Evolutionary conservation across 2,888 invertebrate species (phyloP).

Genomic region (Opisthograptis luteolata): DNA sequence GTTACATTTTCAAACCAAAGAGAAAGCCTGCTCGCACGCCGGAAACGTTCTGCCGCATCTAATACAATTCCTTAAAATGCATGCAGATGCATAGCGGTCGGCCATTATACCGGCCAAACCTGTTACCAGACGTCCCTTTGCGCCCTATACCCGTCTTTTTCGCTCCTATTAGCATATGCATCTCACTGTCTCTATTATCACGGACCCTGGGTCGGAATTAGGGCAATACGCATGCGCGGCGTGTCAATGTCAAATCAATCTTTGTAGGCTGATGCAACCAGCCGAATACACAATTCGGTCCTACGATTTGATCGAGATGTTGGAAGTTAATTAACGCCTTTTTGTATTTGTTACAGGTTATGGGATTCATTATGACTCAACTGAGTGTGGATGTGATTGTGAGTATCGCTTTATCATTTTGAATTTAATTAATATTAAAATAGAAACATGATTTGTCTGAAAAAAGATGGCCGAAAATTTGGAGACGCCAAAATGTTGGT

Average conservation of each 20-base stretch:
- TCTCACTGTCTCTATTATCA: slow-evolving; percentile 52
- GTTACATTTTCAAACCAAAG: slow-evolving; percentile 25
- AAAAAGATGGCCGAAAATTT: too few relatives aligned
- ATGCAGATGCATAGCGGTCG: slow-evolving; percentile 74
- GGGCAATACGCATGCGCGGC: slow-evolving; percentile 81
- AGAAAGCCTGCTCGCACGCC: slow-evolving; percentile 44
- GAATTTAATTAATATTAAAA: too few relatives aligned
- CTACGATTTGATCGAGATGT: slow-evolving; percentile 41
- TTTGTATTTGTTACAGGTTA: slow-evolving; percentile 54
- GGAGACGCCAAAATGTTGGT: too few relatives aligned
- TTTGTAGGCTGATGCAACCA: slow-evolving; percentile 79
- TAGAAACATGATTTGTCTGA: too few relatives aligned
- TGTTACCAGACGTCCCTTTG: slow-evolving; percentile 50
- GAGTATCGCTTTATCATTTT: slow-evolving; percentile 35
- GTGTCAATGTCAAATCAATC: slow-evolving; percentile 84
- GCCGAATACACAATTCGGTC: slow-evolving; percentile 46
- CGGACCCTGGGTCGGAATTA: slow-evolving; percentile 67
- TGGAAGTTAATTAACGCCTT: slow-evolving; percentile 45
- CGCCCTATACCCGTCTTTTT: slow-evolving; percentile 54
- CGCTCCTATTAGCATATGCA: slow-evolving; percentile 39
- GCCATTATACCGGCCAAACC: slow-evolving; percentile 72
- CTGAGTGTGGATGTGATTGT: slow-evolving; percentile 42
- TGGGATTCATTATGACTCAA: slow-evolving; percentile 37
- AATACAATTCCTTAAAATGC: slow-evolving; percentile 56
- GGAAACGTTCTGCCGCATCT: slow-evolving; percentile 47